Conservation (phyloP, 2,113 vertebrate genomes). For the Litocranius walleri region DNA sequence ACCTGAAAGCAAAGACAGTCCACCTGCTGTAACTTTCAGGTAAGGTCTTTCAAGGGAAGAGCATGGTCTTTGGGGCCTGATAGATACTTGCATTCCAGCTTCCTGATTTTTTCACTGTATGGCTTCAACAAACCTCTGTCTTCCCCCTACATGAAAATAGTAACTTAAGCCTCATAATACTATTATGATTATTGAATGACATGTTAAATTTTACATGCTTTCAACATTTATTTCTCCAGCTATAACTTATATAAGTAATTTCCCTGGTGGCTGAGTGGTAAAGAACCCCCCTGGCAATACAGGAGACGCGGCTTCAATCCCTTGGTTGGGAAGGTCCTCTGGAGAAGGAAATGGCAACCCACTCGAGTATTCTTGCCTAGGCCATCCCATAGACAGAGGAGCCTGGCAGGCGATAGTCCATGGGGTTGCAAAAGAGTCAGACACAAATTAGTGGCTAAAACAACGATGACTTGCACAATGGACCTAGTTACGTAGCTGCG, state of each 20-base stretch:
- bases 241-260: not conserved
- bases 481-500: not conserved
- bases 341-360: not conserved
- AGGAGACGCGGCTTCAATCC: not conserved
- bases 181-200: slow-evolving; percentile 3
- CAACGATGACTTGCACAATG: not conserved
- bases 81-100: not conserved
- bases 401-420: not conserved
- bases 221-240: slow-evolving; percentile 33
- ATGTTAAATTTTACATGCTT: not conserved
- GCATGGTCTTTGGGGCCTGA: not conserved
- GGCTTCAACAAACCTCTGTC: not conserved
- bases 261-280: not conserved
- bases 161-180: not conserved
- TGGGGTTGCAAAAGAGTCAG: not conserved
- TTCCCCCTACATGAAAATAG: slow-evolving; percentile 5
- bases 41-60: not conserved
- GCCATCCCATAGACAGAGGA: not conserved
- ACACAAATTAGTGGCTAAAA: not conserved
- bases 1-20: not conserved
- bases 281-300: not conserved
- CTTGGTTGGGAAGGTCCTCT: not conserved
- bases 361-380: not conserved
- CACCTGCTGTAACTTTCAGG: not conserved
- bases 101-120: not conserved